Evolutionary conservation across 2,888 invertebrate genomes (phyloP).

Genomic region (Patella depressa): DNA sequence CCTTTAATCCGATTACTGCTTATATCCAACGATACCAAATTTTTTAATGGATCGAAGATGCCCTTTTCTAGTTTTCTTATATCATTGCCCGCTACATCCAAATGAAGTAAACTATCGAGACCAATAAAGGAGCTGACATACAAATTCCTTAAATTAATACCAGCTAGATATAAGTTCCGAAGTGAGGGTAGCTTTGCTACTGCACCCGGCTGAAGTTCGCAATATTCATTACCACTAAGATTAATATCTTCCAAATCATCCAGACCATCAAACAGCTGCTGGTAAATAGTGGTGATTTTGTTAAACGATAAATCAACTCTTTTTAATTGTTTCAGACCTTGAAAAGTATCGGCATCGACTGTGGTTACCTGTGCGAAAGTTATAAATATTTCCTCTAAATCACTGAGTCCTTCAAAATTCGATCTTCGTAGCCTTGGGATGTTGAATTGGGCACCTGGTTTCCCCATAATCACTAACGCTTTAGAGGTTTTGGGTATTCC

Average conservation of each 20-base stretch:
- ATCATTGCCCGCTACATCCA: slow-evolving; percentile 43
- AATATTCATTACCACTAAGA: slow-evolving; percentile 40
- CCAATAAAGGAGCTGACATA: slow-evolving; percentile 34
- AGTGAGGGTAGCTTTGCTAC: slow-evolving; percentile 31
- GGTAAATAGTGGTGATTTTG: slow-evolving; percentile 30
- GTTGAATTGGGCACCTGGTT: not conserved
- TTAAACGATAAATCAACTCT: slow-evolving; percentile 41
- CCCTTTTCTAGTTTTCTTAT: slow-evolving; percentile 32
- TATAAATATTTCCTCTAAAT: slow-evolving; percentile 28
- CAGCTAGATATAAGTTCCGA: slow-evolving; percentile 28
- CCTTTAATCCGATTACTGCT: slow-evolving; percentile 41
- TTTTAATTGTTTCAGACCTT: slow-evolving; percentile 32
- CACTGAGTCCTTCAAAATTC: not conserved
- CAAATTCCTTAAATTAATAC: slow-evolving; percentile 37
- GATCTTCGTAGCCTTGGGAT: not conserved
- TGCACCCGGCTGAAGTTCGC: slow-evolving; percentile 35
- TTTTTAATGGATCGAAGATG: slow-evolving; percentile 33
- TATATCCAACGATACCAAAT: slow-evolving; percentile 41
- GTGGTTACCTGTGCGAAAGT: slow-evolving; percentile 31
- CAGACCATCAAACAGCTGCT: slow-evolving; percentile 40
- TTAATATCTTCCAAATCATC: slow-evolving; percentile 37
- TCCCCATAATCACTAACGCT: slow-evolving; percentile 10
- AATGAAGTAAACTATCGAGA: slow-evolving; percentile 32
- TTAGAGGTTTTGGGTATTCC: not conserved
- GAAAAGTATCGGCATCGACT: slow-evolving; percentile 36